Evolutionary conservation across 2,888 invertebrate species (phyloP).

Genomic region (Cataglyphis rosenhaueri): DNA sequence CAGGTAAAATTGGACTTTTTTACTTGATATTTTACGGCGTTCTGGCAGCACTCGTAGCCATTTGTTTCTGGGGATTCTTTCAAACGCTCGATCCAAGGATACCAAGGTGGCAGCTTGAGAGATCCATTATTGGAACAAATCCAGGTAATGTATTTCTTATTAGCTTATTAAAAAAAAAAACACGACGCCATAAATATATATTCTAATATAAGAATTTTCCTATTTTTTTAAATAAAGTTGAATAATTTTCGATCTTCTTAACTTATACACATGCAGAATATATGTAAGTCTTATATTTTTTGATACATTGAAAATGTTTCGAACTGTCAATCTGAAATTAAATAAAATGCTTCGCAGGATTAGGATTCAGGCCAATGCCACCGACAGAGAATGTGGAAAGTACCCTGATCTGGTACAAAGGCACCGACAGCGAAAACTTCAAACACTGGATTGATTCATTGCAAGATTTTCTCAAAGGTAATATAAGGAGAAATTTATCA

Average conservation of each 20-base stretch:
- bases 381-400: slow-evolving; percentile 94
- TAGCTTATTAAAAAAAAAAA: too few relatives aligned
- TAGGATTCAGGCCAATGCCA: slow-evolving; percentile 98
- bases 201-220: neutral
- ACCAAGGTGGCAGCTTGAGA: slow-evolving; percentile 95
- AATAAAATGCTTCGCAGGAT: slow-evolving; percentile 85
- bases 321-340: neutral
- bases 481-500: neutral
- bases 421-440: slow-evolving; percentile 91
- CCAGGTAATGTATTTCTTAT: slow-evolving; percentile 88
- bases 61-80: slow-evolving; percentile 97
- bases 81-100: slow-evolving; percentile 95
- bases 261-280: neutral
- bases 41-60: slow-evolving; percentile 96
- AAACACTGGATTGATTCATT: slow-evolving; percentile 92
- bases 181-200: neutral
- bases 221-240: neutral
- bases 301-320: neutral
- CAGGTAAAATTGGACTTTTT: slow-evolving; percentile 98
- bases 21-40: slow-evolving; percentile 97
- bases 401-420: slow-evolving; percentile 97
- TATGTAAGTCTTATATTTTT: neutral
- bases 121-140: slow-evolving; percentile 96
- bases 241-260: neutral
- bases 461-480: slow-evolving; percentile 92